Conservation (phyloP, 2,888 invertebrate species). For the Drosophila silvestris region DNA sequence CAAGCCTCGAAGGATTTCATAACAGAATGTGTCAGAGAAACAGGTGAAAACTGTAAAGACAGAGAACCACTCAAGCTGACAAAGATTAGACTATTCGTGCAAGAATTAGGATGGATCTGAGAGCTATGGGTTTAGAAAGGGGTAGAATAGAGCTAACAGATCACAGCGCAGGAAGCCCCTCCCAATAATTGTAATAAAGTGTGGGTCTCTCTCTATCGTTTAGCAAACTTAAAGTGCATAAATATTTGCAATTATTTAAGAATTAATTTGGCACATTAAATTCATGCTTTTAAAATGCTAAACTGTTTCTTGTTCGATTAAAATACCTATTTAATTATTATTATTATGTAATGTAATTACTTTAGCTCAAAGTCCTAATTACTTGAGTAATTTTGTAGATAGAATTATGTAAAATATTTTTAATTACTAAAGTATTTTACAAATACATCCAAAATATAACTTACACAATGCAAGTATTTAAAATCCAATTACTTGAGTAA, state of each 20-base stretch:
- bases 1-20: background rate
- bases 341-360: background rate
- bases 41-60: background rate
- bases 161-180: background rate
- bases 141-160: background rate
- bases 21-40: background rate
- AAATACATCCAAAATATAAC: background rate
- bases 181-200: too few species aligned
- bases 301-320: background rate
- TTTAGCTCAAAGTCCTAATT: background rate
- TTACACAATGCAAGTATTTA: background rate
- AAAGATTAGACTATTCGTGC: background rate
- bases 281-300: too few species aligned
- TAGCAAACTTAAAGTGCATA: background rate
- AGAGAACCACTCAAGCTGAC: background rate
- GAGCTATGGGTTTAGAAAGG: background rate
- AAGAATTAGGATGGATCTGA: background rate
- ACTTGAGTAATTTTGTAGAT: background rate
- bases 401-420: background rate
- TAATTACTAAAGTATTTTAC: background rate
- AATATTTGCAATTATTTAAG: background rate
- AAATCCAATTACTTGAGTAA: background rate
- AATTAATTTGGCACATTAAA: background rate
- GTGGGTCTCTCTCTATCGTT: too few species aligned
- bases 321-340: background rate